phyloP scores from a whole-genome alignment of 2,888 invertebrate genomes.

The Scaptomyza caliginosa region DNA sequence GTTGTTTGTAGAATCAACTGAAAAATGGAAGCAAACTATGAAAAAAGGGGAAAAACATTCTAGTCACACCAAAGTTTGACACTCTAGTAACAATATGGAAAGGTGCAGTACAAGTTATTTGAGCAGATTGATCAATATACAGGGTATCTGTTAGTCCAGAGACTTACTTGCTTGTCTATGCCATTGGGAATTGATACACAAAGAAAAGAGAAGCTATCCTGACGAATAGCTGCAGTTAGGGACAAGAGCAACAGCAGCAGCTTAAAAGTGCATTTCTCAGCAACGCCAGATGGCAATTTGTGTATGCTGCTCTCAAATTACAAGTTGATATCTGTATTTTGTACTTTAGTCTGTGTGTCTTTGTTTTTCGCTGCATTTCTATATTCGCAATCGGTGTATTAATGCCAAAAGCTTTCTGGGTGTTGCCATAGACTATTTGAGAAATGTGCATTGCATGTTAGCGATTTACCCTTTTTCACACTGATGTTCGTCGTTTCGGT shows the following conservation, averaged over 20 bases:
- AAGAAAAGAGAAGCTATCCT: conserved; percentile 43
- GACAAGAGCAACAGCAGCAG: conserved; percentile 35
- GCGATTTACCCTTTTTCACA: conserved; percentile 63
- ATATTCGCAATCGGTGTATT: conserved; percentile 41
- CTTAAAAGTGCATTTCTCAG: conserved; percentile 79
- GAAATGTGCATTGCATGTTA: conserved; percentile 71
- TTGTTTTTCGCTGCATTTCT: background rate
- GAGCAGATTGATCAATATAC: too few species aligned
- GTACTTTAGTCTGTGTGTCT: conserved; percentile 7
- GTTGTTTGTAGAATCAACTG: conserved; percentile 57
- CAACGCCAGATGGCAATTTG: conserved; percentile 73
- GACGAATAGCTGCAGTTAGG: conserved; percentile 62
- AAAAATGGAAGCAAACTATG: conserved; percentile 5
- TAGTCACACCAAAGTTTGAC: conserved; percentile 30
- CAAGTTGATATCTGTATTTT: conserved; percentile 54
- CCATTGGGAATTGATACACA: conserved; percentile 39
- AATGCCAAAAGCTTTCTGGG: conserved; percentile 60
- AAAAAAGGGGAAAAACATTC: background rate
- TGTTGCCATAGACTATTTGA: conserved; percentile 62
- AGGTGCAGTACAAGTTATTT: conserved; percentile 39
- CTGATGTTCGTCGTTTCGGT: conserved; percentile 31
- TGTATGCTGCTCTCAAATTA: conserved; percentile 71
- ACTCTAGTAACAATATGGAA: conserved; percentile 33
- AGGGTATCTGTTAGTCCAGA: background rate
- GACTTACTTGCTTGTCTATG: background rate